Evolutionary conservation across 2,888 invertebrate genomes (phyloP), one percentile per base, ranked within the genome.

Genomic region (Autographa pulchrina): DNA sequence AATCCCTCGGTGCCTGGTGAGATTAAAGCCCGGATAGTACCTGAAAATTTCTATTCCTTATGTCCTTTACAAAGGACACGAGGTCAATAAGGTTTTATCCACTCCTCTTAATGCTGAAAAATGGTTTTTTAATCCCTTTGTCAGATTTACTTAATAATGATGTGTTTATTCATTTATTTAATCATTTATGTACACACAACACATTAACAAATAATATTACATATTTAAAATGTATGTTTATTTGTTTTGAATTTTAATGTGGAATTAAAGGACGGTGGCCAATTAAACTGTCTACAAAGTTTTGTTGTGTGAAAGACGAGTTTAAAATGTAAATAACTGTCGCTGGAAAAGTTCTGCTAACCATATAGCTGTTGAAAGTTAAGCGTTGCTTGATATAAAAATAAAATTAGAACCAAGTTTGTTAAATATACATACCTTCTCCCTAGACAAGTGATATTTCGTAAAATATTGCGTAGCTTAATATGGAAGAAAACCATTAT

Each of bases 21-120:
- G 70, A 83, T 82, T 83, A 83, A 68, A 59, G 41, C 58, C 65
- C 38, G 70, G 69, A 71, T 70, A 70, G 43, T 69, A 76, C 77
- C 63, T 68, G 63, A 16, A 54, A 65, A 38, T 63, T 54, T 25
- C 48, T 58, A 16, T 6, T 8, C 5, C 48, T 38, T 31, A 11
- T 60, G 54, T 38, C 9, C 38, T 56, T 43, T 56, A 6, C 14
- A 25, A 43, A 60, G 56, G 35, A 43, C 32, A 38, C n/a, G 31
- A 38, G 65, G 48, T 20, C 67, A 62, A 68, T 73, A 25, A 41
- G 32, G 59, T 8, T 18, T 56, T 35, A 54, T 62, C 61, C 1
- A 2, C 18, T 18, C 38, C 43, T 68, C 3, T 60, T 56, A 48
- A 35, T 63, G 16, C 41, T 62, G 18, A 18, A 41, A 41, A 41